phyloP scores from a whole-genome alignment of 2,797 vertebrate species.

The Sternotherus odoratus region DNA sequence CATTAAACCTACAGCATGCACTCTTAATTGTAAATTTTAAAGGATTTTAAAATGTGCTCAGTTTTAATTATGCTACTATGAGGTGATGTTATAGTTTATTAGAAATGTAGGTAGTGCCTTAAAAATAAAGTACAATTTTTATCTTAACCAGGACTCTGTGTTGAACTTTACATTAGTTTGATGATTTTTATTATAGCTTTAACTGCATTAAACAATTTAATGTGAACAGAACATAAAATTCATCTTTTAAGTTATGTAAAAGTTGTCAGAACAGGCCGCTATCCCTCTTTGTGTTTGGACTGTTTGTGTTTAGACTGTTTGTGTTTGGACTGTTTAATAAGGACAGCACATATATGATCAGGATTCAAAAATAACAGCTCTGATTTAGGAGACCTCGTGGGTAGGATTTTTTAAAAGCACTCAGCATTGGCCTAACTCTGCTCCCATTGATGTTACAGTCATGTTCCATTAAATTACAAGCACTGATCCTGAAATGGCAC shows the following conservation, averaged over 20 bases:
- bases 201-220: conserved; percentile 59
- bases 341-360: not conserved
- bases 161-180: conserved; percentile 47
- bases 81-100: conserved; percentile 69
- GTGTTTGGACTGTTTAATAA: not conserved
- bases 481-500: not conserved
- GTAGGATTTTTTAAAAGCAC: not conserved
- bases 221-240: conserved; percentile 28
- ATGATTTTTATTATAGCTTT: conserved; percentile 44
- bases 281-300: not conserved
- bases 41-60: conserved; percentile 61
- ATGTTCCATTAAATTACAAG: accelerated
- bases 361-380: not conserved
- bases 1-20: conserved; percentile 55
- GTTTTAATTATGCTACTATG: conserved; percentile 55
- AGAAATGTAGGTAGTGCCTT: conserved; percentile 40
- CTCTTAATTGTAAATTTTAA: conserved; percentile 71
- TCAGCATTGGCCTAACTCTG: not conserved
- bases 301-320: not conserved
- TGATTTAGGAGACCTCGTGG: not conserved
- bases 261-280: conserved; percentile 27
- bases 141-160: conserved; percentile 39
- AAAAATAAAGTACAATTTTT: conserved; percentile 61
- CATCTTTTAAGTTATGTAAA: conserved; percentile 31
- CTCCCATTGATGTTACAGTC: not conserved